These are phyloP conservation scores for Melanotaenia pygmaea DNA, from an alignment of 2,797 vertebrate species.

Conservation along the genomic window DNA sequence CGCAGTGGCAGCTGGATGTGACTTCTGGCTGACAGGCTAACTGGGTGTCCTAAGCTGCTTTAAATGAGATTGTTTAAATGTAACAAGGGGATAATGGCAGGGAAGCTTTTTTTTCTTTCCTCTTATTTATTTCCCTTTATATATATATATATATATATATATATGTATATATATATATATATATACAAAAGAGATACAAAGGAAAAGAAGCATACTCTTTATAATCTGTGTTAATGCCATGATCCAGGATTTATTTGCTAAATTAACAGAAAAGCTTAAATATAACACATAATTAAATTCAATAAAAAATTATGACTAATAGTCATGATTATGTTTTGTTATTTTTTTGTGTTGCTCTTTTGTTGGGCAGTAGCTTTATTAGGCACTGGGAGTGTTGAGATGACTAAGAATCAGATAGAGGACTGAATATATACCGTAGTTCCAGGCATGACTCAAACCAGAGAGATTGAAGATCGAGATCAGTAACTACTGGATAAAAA, in stretches of 20 bases:
- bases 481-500: background rate
- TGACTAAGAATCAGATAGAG: background rate
- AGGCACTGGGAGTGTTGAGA: background rate
- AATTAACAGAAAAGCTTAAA: slow-evolving; percentile 40
- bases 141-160: slow-evolving; percentile 1
- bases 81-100: slow-evolving; percentile 52
- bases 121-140: background rate
- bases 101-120: slow-evolving; percentile 16
- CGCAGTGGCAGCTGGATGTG: slow-evolving; percentile 55
- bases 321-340: slow-evolving; percentile 9
- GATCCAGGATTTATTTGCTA: slow-evolving; percentile 46
- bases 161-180: too few relatives aligned
- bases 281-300: slow-evolving; percentile 8
- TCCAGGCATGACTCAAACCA: background rate
- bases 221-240: slow-evolving; percentile 47
- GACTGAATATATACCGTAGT: background rate
- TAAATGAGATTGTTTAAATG: slow-evolving; percentile 59
- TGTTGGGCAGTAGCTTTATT: background rate
- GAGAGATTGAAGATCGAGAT: background rate
- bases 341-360: background rate
- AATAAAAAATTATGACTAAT: slow-evolving; percentile 8
- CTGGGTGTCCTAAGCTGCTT: slow-evolving; percentile 55
- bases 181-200: too few relatives aligned
- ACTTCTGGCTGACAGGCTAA: slow-evolving; percentile 54
- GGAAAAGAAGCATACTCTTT: slow-evolving; percentile 30